These are phyloP conservation scores for Corydoras sp. DNA, from an alignment of 2,113 vertebrate genomes.

Conservation along the genomic window DNA sequence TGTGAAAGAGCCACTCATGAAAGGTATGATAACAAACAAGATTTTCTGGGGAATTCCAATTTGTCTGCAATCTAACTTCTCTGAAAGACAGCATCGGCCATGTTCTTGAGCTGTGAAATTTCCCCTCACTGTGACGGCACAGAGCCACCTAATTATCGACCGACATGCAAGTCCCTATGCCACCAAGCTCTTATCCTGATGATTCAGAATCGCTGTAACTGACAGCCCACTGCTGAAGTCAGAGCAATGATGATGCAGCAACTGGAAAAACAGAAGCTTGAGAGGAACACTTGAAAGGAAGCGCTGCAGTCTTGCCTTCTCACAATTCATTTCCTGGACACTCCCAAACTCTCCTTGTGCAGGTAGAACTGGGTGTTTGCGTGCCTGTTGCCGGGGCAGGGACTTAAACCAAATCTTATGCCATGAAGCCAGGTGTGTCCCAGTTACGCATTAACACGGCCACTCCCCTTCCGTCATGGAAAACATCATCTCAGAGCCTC, in stretches of 20 bases:
- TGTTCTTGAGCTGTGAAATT: not conserved
- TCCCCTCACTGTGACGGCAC: not conserved
- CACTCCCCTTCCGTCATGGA: constrained; percentile 31
- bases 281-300: constrained; percentile 1
- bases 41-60: not conserved
- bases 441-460: constrained; percentile 33
- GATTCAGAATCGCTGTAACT: not conserved
- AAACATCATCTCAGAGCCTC: constrained; percentile 25
- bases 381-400: constrained; percentile 16
- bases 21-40: not conserved
- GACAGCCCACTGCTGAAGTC: not conserved
- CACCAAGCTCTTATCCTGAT: not conserved
- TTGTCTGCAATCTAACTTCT: not conserved
- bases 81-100: not conserved
- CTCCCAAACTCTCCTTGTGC: constrained; percentile 21
- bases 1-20: not conserved
- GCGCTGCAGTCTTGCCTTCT: constrained; percentile 13
- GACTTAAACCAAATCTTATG: constrained; percentile 22
- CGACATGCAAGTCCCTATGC: not conserved
- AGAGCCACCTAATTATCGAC: not conserved
- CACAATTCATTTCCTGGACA: constrained; percentile 27
- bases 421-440: constrained; percentile 36
- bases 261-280: constrained; percentile 13
- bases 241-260: constrained; percentile 16
- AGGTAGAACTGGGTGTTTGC: constrained; percentile 23